Percentiles rank a stretch among this genome's conserved stretches.
phyloP scores from a whole-genome alignment of 2,113 vertebrate species.

The Chaenogobius annularis region DNA sequence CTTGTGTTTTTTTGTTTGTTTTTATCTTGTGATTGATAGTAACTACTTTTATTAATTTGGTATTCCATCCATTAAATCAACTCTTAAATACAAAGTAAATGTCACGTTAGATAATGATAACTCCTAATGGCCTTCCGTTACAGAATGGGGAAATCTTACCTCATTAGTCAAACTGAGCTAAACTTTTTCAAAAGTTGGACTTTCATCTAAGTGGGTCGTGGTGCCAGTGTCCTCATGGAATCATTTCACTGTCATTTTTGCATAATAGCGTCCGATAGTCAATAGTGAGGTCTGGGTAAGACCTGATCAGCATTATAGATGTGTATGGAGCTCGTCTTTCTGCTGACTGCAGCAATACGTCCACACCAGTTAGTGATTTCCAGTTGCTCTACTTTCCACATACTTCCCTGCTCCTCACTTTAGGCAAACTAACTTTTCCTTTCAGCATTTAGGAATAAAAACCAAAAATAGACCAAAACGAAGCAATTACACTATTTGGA shows the following conservation, averaged over 20 bases:
- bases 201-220: conserved; percentile 23
- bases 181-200: conserved; percentile 1
- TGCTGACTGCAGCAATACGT: conserved; percentile 57
- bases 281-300: conserved; percentile 18
- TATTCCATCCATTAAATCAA: background rate
- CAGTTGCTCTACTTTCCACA: conserved; percentile 13
- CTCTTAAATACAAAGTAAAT: background rate
- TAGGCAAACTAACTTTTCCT: conserved; percentile 17
- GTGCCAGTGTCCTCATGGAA: conserved; percentile 7
- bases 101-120: background rate
- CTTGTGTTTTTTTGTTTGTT: too few species aligned
- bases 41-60: too few species aligned
- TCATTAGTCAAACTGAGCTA: background rate
- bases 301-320: conserved; percentile 44
- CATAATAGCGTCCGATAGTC: conserved; percentile 22
- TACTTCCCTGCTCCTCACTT: conserved; percentile 7
- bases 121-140: background rate
- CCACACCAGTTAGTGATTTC: conserved; percentile 40
- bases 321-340: conserved; percentile 28
- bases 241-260: conserved; percentile 34
- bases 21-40: too few species aligned
- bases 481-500: background rate
- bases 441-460: conserved; percentile 2
- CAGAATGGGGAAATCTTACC: background rate
- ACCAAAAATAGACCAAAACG: conserved; percentile 11